phyloP scores from a whole-genome alignment of 1,140 invertebrate genomes.

The Stratiolaelaps scimitus region DNA sequence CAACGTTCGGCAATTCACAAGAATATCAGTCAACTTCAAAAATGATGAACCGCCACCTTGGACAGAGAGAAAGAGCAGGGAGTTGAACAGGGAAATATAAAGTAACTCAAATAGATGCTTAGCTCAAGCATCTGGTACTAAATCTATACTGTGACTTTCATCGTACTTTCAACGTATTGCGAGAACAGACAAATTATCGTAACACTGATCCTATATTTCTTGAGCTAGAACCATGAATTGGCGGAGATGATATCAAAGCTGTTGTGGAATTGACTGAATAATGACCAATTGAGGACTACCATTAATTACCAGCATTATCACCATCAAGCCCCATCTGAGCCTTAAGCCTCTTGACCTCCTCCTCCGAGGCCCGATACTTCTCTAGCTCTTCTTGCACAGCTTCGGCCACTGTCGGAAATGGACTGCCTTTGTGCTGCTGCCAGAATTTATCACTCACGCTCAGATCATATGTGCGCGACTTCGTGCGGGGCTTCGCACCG shows the following conservation, averaged over 20 bases:
- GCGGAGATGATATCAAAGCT: conserved; percentile 26
- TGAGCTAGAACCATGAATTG: not conserved
- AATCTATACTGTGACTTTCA: too few relatives aligned
- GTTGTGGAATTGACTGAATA: conserved; percentile 9
- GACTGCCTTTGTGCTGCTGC: conserved; percentile 81
- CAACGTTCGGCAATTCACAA: too few relatives aligned
- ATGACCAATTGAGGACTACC: conserved; percentile 31
- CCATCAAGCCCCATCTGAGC: conserved; percentile 55
- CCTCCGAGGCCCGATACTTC: conserved; percentile 80
- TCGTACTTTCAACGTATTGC: too few relatives aligned
- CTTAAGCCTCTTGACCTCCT: conserved; percentile 90
- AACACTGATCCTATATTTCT: too few relatives aligned
- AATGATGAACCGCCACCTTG: too few relatives aligned
- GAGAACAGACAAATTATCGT: too few relatives aligned
- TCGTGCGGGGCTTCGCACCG: conserved; percentile 42
- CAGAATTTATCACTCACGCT: conserved; percentile 79
- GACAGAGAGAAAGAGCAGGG: too few relatives aligned
- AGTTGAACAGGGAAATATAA: too few relatives aligned
- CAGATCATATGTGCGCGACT: conserved; percentile 79
- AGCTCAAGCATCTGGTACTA: too few relatives aligned
- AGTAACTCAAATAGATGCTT: too few relatives aligned
- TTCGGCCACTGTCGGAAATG: conserved; percentile 93
- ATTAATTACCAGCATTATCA: conserved; percentile 28
- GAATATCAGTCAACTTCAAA: too few relatives aligned
- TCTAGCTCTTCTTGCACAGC: conserved; percentile 96